Conservation (phyloP, 2,888 invertebrate genomes). For the Dolomedes plantarius region DNA sequence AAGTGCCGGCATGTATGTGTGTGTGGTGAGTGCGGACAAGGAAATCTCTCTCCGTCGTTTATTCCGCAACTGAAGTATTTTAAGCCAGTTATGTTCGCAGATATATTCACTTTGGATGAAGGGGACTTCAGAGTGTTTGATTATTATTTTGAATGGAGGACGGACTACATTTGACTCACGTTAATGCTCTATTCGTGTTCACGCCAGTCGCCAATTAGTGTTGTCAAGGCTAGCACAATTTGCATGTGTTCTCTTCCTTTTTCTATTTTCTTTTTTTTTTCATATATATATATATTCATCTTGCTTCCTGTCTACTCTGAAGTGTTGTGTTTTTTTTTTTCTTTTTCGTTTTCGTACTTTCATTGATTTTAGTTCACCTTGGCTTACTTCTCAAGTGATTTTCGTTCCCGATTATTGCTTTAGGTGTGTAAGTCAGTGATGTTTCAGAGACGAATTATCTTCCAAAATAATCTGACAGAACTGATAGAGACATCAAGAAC, state of each 20-base stretch:
- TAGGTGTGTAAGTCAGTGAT: background rate
- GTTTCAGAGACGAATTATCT: too few species aligned
- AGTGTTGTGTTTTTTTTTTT: conserved; percentile 16
- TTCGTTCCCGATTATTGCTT: background rate
- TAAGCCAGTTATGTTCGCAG: conserved; percentile 48
- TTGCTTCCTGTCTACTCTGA: conserved; percentile 7
- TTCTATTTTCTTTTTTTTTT: background rate
- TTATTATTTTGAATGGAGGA: conserved; percentile 58
- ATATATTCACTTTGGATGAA: conserved; percentile 13
- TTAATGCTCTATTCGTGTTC: conserved; percentile 49
- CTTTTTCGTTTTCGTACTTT: conserved; percentile 17
- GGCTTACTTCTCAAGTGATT: conserved; percentile 7
- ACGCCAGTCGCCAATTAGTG: conserved; percentile 45
- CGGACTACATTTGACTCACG: conserved; percentile 10
- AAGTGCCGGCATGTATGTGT: conserved; percentile 28
- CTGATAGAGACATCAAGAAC: too few species aligned
- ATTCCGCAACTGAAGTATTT: conserved; percentile 35
- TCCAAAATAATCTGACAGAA: too few species aligned
- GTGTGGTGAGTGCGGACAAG: background rate
- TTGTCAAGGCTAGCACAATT: conserved; percentile 32
- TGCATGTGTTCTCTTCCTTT: conserved; percentile 15
- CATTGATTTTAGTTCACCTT: conserved; percentile 51
- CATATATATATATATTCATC: too few species aligned
- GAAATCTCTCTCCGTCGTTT: background rate
- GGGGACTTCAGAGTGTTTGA: conserved; percentile 15